A percentile compares a stretch with the other conserved stretches of the same genome.
phyloP scores from a whole-genome alignment of 1,140 invertebrate genomes.

The Dendroctonus valens region DNA sequence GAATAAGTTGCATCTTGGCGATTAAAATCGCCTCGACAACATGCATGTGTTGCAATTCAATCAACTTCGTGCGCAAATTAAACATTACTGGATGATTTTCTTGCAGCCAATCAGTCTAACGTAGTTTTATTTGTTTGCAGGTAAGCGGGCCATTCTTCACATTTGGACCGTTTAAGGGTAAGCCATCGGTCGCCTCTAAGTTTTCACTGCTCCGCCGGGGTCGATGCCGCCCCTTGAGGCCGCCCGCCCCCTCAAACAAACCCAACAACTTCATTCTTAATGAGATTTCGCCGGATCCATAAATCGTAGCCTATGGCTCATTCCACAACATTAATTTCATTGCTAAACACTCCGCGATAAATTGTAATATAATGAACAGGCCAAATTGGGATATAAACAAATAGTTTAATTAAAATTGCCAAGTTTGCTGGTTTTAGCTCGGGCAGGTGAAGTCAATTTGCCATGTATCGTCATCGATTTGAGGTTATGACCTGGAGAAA shows the following conservation, averaged over 20 bases:
- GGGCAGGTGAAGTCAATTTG: too few species aligned
- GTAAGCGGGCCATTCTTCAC: too few species aligned
- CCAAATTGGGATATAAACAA: slow-evolving; percentile 49
- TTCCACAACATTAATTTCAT: slow-evolving; percentile 53
- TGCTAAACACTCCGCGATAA: slow-evolving; percentile 51
- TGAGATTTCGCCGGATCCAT: slow-evolving; percentile 53
- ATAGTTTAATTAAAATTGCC: slow-evolving; percentile 46
- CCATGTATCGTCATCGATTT: too few species aligned
- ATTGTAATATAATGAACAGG: slow-evolving; percentile 51
- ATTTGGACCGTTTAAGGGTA: too few species aligned
- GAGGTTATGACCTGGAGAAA: too few species aligned
- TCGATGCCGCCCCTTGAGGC: not conserved
- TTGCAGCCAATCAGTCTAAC: too few species aligned
- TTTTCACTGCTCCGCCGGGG: not conserved
- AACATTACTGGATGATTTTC: too few species aligned
- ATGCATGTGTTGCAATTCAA: too few species aligned
- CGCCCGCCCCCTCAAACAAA: slow-evolving; percentile 43
- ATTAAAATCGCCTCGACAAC: slow-evolving; percentile 26
- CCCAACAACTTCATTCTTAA: slow-evolving; percentile 53
- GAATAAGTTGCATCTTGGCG: slow-evolving; percentile 30
- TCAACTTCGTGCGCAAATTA: too few species aligned
- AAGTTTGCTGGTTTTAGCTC: not conserved
- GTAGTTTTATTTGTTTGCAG: too few species aligned
- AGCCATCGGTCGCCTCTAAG: too few species aligned
- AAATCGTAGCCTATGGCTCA: slow-evolving; percentile 52